Conservation (phyloP, 2,113 vertebrate genomes). For the Anoura caudifer region DNA sequence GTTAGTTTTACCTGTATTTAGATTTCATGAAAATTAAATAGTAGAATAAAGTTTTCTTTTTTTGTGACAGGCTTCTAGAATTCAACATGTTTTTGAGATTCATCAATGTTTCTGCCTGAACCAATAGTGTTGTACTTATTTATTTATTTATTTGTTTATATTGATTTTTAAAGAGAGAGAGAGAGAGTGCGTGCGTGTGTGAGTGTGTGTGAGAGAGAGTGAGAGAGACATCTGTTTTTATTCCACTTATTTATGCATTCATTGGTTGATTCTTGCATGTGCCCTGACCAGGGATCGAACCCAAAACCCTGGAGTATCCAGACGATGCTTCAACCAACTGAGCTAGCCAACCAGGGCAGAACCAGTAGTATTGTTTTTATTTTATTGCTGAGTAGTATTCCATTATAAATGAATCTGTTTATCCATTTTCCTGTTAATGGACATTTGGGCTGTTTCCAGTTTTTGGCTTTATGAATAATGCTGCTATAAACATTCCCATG, state of each 20-base stretch:
- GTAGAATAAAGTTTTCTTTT: not conserved
- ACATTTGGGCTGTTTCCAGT: not conserved
- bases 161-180: too few relatives aligned
- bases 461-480: not conserved
- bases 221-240: too few relatives aligned
- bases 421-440: not conserved
- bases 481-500: not conserved
- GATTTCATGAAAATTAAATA: conserved; percentile 24
- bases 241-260: too few relatives aligned
- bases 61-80: not conserved
- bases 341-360: not conserved
- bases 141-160: not conserved
- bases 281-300: too few relatives aligned
- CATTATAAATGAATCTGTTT: not conserved
- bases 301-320: too few relatives aligned
- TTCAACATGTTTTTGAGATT: not conserved
- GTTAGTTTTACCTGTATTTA: not conserved
- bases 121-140: not conserved
- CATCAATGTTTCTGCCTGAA: not conserved
- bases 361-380: not conserved
- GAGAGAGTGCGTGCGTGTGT: too few relatives aligned
- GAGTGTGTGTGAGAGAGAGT: too few relatives aligned
- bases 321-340: too few relatives aligned
- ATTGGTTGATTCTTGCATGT: too few relatives aligned
- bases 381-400: not conserved